phyloP scores from a whole-genome alignment of 2,888 invertebrate genomes.

The Clusia tigrina region DNA sequence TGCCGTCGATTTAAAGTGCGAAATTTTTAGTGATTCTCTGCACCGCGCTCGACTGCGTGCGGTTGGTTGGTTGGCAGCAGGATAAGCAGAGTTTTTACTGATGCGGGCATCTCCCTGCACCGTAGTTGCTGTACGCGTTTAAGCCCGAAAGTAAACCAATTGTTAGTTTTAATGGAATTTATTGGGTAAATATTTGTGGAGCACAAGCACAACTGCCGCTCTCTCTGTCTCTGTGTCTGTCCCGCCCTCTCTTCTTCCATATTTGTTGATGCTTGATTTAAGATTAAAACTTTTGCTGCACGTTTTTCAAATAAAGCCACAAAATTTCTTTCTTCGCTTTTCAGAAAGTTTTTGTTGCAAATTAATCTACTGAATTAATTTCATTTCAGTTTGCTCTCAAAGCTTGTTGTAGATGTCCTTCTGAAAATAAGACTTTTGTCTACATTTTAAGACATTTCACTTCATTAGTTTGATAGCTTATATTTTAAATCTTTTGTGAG shows the following conservation, averaged over 20 bases:
- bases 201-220: no score
- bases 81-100: slow-evolving; percentile 39
- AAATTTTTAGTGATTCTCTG: slow-evolving; percentile 6
- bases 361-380: no score
- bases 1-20: background rate
- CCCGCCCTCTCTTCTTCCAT: no score
- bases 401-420: no score
- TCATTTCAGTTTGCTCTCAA: no score
- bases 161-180: slow-evolving; percentile 52
- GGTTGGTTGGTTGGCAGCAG: background rate
- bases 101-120: background rate
- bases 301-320: background rate
- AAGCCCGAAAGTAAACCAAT: slow-evolving; percentile 51
- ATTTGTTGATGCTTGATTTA: background rate
- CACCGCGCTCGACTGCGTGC: background rate
- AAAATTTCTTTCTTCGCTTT: background rate
- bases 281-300: background rate
- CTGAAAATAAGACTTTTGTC: no score
- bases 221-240: no score
- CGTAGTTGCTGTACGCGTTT: slow-evolving; percentile 27
- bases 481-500: no score
- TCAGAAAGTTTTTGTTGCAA: no score
- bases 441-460: no score
- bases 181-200: slow-evolving; percentile 51
- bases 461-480: no score